phyloP scores from a whole-genome alignment of 2,888 invertebrate species.

The Apodemia zela region DNA sequence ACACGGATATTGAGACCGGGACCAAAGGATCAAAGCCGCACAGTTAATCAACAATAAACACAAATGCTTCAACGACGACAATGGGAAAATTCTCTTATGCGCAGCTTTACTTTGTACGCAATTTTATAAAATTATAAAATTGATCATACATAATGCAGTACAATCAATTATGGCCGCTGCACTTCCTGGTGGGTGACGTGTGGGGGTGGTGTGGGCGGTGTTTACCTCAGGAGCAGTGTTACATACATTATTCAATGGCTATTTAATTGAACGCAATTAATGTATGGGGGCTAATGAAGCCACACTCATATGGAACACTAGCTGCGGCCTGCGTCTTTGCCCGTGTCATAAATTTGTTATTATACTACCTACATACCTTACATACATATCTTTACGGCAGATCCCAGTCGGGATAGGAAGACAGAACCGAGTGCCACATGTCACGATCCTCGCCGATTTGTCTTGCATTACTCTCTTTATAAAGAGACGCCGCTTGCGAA shows the following conservation, averaged over 20 bases:
- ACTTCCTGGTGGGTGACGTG: conserved; percentile 28
- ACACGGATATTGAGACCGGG: too few relatives aligned
- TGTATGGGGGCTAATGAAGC: not conserved
- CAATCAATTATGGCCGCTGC: conserved; percentile 16
- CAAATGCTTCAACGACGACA: not conserved
- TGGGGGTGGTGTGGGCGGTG: conserved; percentile 36
- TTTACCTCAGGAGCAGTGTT: conserved; percentile 34
- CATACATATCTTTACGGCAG: too few relatives aligned
- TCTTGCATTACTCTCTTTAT: too few relatives aligned
- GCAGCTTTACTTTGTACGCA: not conserved
- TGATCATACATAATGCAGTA: not conserved
- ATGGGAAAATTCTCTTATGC: not conserved
- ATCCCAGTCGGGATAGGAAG: too few relatives aligned
- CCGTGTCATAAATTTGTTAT: too few relatives aligned
- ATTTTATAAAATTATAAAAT: not conserved
- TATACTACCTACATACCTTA: too few relatives aligned
- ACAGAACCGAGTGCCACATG: too few relatives aligned
- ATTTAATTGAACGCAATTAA: conserved; percentile 14
- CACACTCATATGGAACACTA: not conserved
- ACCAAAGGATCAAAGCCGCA: too few relatives aligned
- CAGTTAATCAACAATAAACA: not conserved
- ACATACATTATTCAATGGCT: conserved; percentile 12
- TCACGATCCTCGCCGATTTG: too few relatives aligned
- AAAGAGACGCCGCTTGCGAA: too few relatives aligned
- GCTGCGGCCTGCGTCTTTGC: not conserved